Evolutionary conservation across 2,797 vertebrate species (phyloP).

Genomic region (Gymnothorax javanicus): DNA sequence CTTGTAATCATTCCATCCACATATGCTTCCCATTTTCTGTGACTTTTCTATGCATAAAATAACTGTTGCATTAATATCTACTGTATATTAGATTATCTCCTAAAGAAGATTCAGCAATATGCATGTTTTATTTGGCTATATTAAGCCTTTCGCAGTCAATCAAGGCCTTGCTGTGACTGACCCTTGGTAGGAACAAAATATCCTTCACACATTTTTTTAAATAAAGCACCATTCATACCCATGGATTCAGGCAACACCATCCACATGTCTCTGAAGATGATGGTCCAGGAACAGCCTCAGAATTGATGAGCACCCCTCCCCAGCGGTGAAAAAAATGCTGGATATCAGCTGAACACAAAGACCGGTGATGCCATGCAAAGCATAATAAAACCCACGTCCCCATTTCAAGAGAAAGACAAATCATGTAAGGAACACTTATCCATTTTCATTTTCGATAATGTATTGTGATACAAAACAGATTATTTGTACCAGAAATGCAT

Average conservation of each 20-base stretch:
- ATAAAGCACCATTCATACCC: neutral
- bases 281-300: neutral
- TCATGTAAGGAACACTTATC: conserved; percentile 8
- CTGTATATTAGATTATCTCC: neutral
- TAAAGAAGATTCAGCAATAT: neutral
- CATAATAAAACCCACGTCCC: conserved; percentile 5
- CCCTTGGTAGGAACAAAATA: neutral
- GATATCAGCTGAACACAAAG: neutral
- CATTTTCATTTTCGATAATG: conserved; percentile 5
- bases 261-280: neutral
- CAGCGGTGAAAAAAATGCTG: neutral
- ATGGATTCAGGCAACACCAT: neutral
- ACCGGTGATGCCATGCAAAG: neutral
- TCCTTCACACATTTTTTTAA: neutral
- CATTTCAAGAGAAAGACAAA: neutral
- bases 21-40: neutral
- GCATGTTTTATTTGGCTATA: neutral
- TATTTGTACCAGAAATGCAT: conserved; percentile 2
- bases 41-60: neutral
- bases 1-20: neutral
- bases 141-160: too few species aligned
- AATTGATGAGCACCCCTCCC: neutral
- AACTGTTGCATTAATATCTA: neutral
- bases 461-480: conserved; percentile 24
- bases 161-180: neutral